Conservation (phyloP, 1,140 invertebrate species). For the Procambarus virginalis region DNA sequence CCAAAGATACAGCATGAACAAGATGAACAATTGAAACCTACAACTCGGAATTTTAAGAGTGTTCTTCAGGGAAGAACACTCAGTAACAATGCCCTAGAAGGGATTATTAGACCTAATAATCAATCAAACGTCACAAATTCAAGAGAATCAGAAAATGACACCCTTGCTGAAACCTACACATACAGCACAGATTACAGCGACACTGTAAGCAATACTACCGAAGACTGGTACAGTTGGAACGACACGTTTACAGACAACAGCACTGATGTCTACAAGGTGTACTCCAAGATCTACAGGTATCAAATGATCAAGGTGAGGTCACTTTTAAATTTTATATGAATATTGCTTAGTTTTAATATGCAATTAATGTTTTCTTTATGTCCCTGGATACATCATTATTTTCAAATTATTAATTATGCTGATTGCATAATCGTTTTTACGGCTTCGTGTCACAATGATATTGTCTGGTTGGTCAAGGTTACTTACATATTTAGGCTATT, state of each 20-base stretch:
- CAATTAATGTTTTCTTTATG: no score
- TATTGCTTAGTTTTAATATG: no score
- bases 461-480: no score
- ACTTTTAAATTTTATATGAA: neutral
- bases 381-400: no score
- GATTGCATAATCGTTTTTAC: no score
- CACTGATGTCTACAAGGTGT: neutral
- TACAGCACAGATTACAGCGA: neutral
- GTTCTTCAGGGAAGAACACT: neutral
- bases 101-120: neutral
- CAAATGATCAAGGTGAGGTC: constrained; percentile 19
- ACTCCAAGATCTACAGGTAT: constrained; percentile 5
- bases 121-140: neutral
- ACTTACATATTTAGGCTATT: no score
- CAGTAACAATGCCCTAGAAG: neutral
- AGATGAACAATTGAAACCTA: neutral
- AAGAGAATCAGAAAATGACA: neutral
- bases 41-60: neutral
- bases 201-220: neutral
- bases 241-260: neutral
- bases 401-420: no score
- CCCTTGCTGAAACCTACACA: neutral
- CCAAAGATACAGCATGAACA: neutral
- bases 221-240: neutral
- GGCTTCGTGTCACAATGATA: no score